These are phyloP conservation scores for Thalassarche chlororhynchos DNA, from an alignment of 2,113 vertebrate species.

Conservation along the genomic window DNA sequence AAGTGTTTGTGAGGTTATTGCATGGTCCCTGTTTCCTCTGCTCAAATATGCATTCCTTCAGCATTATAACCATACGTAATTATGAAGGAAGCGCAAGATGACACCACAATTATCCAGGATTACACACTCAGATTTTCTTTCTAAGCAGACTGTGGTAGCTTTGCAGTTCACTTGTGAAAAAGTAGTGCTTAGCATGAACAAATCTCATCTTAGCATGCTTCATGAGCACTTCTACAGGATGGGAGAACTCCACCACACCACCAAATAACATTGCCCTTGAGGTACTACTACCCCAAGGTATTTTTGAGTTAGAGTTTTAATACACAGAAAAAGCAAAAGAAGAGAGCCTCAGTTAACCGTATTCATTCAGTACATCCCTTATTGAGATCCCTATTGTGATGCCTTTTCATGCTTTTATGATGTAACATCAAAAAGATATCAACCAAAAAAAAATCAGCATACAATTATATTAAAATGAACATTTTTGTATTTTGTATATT, in stretches of 20 bases:
- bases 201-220: not conserved
- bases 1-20: not conserved
- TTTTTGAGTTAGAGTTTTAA: not conserved
- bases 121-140: not conserved
- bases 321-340: not conserved
- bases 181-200: not conserved
- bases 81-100: not conserved
- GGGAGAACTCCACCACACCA: not conserved
- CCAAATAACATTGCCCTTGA: not conserved
- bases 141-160: not conserved
- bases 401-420: not conserved
- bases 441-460: not conserved
- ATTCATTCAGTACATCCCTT: not conserved
- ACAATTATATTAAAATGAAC: not conserved
- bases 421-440: not conserved
- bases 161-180: not conserved
- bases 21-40: not conserved
- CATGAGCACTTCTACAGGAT: not conserved
- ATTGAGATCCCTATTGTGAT: not conserved
- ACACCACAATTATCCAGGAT: not conserved
- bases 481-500: not conserved
- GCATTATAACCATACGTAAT: not conserved
- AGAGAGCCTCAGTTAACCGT: not conserved
- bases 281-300: not conserved
- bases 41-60: not conserved